Evolutionary conservation across 2,888 invertebrate species (phyloP), one percentile per base, ranked within the genome.

Genomic region (Byasa hedistus): DNA sequence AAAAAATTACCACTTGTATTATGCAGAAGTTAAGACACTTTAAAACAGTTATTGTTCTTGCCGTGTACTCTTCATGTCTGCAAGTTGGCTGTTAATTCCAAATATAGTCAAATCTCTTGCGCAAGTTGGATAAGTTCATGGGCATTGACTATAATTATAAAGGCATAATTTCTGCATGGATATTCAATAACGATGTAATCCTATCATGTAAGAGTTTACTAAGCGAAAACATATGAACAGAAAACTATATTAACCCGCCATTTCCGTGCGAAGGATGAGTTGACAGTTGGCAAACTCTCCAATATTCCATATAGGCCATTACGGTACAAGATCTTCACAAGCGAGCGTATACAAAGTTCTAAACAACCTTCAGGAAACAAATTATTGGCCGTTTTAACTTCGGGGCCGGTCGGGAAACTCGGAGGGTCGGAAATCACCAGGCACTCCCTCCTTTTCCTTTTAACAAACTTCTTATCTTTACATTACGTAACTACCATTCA

Each of bases 371-470:
- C 63, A 57, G 61, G 61, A 63, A 70, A 68, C 66, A 68, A 68
- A 65, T 68, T 70, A 65, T 64, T 61, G 66, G 61, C 61, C 65
- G 65, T 68, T 68, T 61, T 61, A 65, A 63, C 66, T 68, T 65
- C 57, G 52, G 64, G 57, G 61, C 61, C 61, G 60, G 60, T 52
- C 19, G 36, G 55, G 61, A 66, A 68, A 62, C 66, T 66, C 57
- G 54, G 54, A 48, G 51, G 36, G 56, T 56, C 56, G 61, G 51
- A 32, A 56, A 60, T 21, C 23, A 24, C n/a, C n/a, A 56, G 39
- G 39, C 22, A 55, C 21, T 60, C 27, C 55, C 55, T 21, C 44
- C 17, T n/a, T 27, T 44, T 51, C 23, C 51, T 10, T 27, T 48
- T 57, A 39, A 52, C 52, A 51, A 27, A 27, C 51, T 22, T 32